Percentiles rank a stretch among this genome's conserved stretches.
These are phyloP conservation scores for Chydorus sphaericus DNA, from an alignment of 2,888 invertebrate genomes.

Conservation along the genomic window DNA sequence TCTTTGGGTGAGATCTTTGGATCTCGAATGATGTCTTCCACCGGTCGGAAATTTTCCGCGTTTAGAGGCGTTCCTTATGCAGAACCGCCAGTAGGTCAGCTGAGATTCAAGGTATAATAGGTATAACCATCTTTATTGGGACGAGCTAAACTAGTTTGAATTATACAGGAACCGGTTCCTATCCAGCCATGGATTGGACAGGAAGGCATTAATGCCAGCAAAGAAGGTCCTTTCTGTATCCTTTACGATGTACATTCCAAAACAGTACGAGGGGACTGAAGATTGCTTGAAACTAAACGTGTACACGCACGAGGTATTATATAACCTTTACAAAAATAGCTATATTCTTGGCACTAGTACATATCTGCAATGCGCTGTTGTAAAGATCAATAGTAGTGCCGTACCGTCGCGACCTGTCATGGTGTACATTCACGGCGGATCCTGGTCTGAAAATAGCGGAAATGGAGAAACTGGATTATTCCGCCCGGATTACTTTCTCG, in stretches of 20 bases:
- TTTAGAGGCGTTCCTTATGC: no score
- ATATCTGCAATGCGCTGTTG: neutral
- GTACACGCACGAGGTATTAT: conserved; percentile 10
- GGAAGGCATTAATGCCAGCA: neutral
- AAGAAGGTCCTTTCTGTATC: neutral
- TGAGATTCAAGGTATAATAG: no score
- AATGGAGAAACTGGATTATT: conserved; percentile 3
- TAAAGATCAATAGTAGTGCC: no score
- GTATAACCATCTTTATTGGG: no score
- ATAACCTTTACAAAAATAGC: neutral
- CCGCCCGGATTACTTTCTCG: conserved; percentile 5
- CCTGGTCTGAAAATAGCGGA: neutral
- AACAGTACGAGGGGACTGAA: conserved; percentile 9
- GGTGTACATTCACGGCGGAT: conserved; percentile 12
- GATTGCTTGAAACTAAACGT: conserved; percentile 12
- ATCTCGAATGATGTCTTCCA: no score
- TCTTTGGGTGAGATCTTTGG: no score
- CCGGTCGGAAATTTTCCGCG: no score
- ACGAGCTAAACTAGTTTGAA: no score
- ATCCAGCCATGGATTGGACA: neutral
- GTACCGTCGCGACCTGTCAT: conserved; percentile 4
- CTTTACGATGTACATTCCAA: neutral
- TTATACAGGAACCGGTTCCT: neutral
- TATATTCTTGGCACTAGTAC: neutral
- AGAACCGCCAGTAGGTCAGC: no score